Evolutionary conservation across 92 coral and sea anemone species (phyloP), one percentile per base, ranked within the genome.

Genomic region (Parazoanthus darwini): DNA sequence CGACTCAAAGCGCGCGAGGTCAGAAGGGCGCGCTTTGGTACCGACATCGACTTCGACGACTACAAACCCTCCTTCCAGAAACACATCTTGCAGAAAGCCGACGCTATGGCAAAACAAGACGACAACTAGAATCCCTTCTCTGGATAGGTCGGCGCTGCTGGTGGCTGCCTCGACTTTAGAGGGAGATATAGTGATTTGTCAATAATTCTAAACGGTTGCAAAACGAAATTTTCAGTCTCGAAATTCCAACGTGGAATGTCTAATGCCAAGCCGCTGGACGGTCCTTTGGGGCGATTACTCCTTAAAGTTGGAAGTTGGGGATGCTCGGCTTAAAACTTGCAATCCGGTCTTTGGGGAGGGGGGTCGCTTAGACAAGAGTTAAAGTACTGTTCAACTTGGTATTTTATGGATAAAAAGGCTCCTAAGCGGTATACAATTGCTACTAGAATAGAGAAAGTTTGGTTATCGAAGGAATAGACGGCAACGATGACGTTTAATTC

Each of bases 51-150:
- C 90, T 96, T 96, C 66, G 90, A 91, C 44, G 98, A 96, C 79
- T 96, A 96, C 89, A 93, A 88, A 77, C 99, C 98, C 37, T 91
- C 99, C 14, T 96, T 96, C 83, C 98, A 94, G 88, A 93, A 96
- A 50, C 98, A 96, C 93, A 86, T 96, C 85, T 72, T 90, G 2
- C 71, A 85, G 2, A 95, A 94, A 67, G 94, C 98, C 8, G 93
- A 86, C n/a, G 95, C 94, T 54, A n/a, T 96, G 82, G 98, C 92
- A 58, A 91, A 88, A 38, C 93, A 95, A 77, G 98, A 94, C n/a
- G 81, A 91, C 87, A 90, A 89, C 76, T 76, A 39, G 35, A 35
- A 1, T 5, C 26, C 6, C 83, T 11, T 67, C 20, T 2, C 14
- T n/a, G 29, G 20, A 74, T 16, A 10, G 29, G 23, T 37, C 50